Base-by-base conservation (phyloP, 2,797 vertebrate species). In the Parauchenoglanis punctatus region DNA sequence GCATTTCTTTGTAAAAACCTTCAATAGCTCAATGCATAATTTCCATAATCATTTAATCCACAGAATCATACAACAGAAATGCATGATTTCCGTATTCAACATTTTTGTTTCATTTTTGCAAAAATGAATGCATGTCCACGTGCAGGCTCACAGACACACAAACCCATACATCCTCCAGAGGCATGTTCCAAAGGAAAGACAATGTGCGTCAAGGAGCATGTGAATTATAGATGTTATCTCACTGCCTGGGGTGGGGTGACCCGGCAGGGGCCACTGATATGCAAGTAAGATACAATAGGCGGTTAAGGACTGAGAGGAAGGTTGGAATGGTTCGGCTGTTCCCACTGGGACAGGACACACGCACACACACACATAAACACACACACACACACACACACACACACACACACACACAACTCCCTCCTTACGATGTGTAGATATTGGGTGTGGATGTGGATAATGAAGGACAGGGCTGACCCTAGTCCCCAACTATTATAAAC, bases 151-250 rank as follows among this genome's bases (percentile, higher is more conserved):
- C 77, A 54, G 25, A 76, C 56, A 46, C n/a, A 86, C 59, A 54
- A 80, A 82, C 80, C 54, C 28, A 86, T 35, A 88, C 85, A 67
- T 84, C 87, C 83, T 86, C 56, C 11, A 46, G 49, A 70, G 35
- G 81, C 81, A 77, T 83, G 84, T 88, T 88, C 84, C 81, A 83
- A 84, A 89, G 91, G 88, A 91, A 90, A 81, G 88, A 90, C 86
- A 88, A 90, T 91, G 86, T 90, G 89, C 88, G 86, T 91, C 90
- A 89, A 85, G 87, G n/a, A 88, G 86, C 84, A 90, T 87, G 85
- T 84, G 86, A 87, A 90, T 86, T 83, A 20, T 76, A 89, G 91
- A 91, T 88, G 49, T 85, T 89, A 90, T 91, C 86, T 87, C 31
- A 54, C 59, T 75, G 82, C 73, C 18, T 61, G 56, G 76, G 80